Conservation (phyloP, 2,797 vertebrate genomes). For the Poecilia velifera region DNA sequence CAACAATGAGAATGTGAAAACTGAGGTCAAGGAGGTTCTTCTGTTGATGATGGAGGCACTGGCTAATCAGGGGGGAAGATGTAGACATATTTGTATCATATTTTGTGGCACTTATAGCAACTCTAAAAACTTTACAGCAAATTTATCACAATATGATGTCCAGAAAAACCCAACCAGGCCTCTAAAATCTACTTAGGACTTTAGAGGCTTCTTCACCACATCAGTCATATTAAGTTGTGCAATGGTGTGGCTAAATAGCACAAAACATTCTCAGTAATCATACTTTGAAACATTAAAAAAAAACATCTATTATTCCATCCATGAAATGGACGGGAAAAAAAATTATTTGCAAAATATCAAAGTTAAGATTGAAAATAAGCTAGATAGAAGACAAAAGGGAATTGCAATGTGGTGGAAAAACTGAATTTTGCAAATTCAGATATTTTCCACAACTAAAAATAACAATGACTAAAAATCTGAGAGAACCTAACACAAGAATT, state of each 20-base stretch:
- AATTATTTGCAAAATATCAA: not conserved
- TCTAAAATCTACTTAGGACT: not conserved
- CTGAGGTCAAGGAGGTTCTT: slow-evolving; percentile 1
- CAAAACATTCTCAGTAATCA: not conserved
- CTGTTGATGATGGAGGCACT: not conserved
- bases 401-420: not conserved
- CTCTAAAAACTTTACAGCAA: not conserved
- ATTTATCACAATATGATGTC: not conserved
- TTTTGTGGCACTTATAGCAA: not conserved
- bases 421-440: not conserved
- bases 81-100: not conserved
- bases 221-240: not conserved
- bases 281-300: not conserved
- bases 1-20: not conserved
- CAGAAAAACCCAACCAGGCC: not conserved
- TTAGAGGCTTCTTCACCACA: not conserved
- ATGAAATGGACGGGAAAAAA: not conserved
- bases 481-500: not conserved
- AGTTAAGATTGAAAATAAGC: not conserved
- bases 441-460: not conserved
- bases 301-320: not conserved
- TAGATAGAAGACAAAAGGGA: not conserved
- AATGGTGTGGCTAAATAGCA: not conserved
- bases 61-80: slow-evolving; percentile 1
- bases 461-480: not conserved